phyloP scores from a whole-genome alignment of 1,140 invertebrate species.

The Manduca sexta region DNA sequence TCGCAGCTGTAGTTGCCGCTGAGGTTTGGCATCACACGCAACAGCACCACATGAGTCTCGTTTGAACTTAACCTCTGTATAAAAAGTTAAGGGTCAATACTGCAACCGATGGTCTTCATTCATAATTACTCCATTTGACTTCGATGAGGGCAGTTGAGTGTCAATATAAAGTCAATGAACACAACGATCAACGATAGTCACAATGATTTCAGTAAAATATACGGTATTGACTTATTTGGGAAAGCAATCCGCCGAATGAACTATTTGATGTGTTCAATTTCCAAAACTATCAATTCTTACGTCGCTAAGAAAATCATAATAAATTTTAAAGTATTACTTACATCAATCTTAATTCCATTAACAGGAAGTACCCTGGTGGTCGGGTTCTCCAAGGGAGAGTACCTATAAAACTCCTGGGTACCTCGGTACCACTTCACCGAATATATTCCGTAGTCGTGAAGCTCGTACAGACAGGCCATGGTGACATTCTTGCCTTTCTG shows the following conservation, averaged over 20 bases:
- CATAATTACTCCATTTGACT: no score
- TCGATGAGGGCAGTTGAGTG: no score
- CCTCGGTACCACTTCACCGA: slow-evolving; percentile 89
- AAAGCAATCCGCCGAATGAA: no score
- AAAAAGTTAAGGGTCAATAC: no score
- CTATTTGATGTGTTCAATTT: no score
- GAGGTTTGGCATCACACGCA: slow-evolving; percentile 39
- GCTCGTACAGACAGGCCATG: slow-evolving; percentile 62
- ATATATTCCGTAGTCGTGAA: slow-evolving; percentile 77
- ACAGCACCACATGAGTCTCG: slow-evolving; percentile 55
- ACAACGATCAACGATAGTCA: no score
- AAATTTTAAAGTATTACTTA: slow-evolving; percentile 28
- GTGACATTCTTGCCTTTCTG: slow-evolving; percentile 66
- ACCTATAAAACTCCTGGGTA: slow-evolving; percentile 85
- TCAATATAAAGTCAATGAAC: no score
- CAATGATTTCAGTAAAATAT: no score
- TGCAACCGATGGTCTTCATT: no score
- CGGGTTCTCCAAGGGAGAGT: slow-evolving; percentile 76
- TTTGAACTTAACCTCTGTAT: slow-evolving; percentile 60
- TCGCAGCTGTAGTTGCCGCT: slow-evolving; percentile 66
- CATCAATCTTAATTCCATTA: slow-evolving; percentile 62
- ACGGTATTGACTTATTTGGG: no score
- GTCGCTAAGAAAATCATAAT: no score
- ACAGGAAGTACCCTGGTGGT: slow-evolving; percentile 48
- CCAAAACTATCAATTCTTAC: no score